These are phyloP conservation scores for Protonibea diacanthus DNA, from an alignment of 2,797 vertebrate species.

Conservation along the genomic window DNA sequence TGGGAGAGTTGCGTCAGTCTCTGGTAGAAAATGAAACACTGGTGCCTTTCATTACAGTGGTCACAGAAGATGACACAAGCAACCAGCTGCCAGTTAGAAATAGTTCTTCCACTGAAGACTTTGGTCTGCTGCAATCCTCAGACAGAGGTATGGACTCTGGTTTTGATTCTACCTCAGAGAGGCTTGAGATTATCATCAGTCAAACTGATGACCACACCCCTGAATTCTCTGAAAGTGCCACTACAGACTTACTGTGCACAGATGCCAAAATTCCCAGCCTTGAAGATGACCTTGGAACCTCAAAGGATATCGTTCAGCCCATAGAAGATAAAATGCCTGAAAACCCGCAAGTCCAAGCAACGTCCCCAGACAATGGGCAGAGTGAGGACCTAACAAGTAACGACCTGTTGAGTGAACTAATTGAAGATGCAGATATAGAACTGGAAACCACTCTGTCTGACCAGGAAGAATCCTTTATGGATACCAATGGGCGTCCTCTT, in stretches of 20 bases:
- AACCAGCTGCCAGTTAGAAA: slow-evolving; percentile 65
- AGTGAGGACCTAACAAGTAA: slow-evolving; percentile 78
- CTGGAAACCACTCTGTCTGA: slow-evolving; percentile 70
- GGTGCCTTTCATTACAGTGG: slow-evolving; percentile 84
- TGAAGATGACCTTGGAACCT: slow-evolving; percentile 69
- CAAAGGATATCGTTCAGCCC: slow-evolving; percentile 54
- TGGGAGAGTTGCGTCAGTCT: slow-evolving; percentile 61
- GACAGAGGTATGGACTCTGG: slow-evolving; percentile 77
- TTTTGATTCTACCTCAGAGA: slow-evolving; percentile 80
- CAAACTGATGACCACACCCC: slow-evolving; percentile 66
- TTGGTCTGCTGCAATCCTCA: slow-evolving; percentile 69
- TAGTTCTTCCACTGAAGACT: slow-evolving; percentile 80
- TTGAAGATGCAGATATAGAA: slow-evolving; percentile 75
- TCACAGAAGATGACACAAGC: slow-evolving; percentile 70
- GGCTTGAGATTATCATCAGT: slow-evolving; percentile 68
- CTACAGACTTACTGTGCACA: slow-evolving; percentile 76
- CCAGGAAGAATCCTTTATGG: slow-evolving; percentile 79
- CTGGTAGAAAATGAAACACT: slow-evolving; percentile 78
- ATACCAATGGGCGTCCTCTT: slow-evolving; percentile 68
- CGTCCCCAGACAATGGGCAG: slow-evolving; percentile 64
- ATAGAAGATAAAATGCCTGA: slow-evolving; percentile 52
- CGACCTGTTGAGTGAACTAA: slow-evolving; percentile 77
- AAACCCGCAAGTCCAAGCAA: slow-evolving; percentile 50
- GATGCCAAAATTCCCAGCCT: slow-evolving; percentile 85
- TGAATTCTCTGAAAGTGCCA: slow-evolving; percentile 71